A percentile compares a stretch with the other conserved stretches of the same genome.
phyloP scores from a whole-genome alignment of 1,140 invertebrate species.

The Bombus polaris region DNA sequence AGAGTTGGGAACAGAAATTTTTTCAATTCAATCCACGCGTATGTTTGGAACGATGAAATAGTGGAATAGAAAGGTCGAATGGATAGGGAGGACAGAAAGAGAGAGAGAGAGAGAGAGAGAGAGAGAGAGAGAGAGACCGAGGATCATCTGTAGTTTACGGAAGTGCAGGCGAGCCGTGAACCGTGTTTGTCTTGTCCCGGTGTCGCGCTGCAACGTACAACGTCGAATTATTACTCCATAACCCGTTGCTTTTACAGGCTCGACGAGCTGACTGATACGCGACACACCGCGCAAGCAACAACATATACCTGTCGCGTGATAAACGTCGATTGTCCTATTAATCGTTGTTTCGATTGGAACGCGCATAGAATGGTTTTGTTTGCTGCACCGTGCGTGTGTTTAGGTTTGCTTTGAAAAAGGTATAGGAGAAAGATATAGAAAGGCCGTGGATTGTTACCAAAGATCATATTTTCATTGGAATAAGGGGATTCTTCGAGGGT shows the following conservation, averaged over 20 bases:
- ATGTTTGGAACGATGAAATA: background rate
- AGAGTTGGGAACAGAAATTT: background rate
- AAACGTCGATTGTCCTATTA: constrained; percentile 33
- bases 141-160: constrained; percentile 1
- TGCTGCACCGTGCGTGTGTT: background rate
- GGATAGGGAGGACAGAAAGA: background rate
- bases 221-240: constrained; percentile 64
- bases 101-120: background rate
- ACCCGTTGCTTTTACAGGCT: constrained; percentile 63
- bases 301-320: constrained; percentile 40
- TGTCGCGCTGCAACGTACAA: constrained; percentile 6
- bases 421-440: background rate
- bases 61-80: background rate
- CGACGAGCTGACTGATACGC: constrained; percentile 37
- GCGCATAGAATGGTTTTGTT: background rate
- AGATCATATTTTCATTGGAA: background rate
- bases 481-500: no score
- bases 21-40: background rate
- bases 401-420: background rate
- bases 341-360: background rate
- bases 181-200: constrained; percentile 43
- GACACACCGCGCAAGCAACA: constrained; percentile 51
- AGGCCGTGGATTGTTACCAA: background rate
- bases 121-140: background rate
- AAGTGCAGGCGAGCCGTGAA: constrained; percentile 28